These are phyloP conservation scores for Apantesis nais DNA, from an alignment of 2,888 invertebrate genomes.

Conservation along the genomic window DNA sequence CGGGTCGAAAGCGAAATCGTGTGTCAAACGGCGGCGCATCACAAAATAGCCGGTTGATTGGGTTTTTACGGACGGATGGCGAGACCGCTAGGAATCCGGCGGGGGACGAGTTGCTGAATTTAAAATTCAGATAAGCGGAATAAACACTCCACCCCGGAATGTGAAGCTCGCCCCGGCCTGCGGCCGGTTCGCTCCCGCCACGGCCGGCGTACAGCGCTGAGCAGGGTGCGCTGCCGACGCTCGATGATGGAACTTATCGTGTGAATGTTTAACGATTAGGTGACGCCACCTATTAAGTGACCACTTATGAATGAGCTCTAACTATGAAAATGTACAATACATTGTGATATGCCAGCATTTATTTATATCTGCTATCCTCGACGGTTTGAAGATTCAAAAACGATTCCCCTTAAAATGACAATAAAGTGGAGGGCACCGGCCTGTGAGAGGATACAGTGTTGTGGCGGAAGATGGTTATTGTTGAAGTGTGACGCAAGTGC, in stretches of 20 bases:
- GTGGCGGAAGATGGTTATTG: background rate
- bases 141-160: conserved; percentile 67
- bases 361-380: background rate
- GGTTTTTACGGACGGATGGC: conserved; percentile 75
- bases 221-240: no score
- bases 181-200: background rate
- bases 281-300: background rate
- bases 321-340: background rate
- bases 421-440: background rate
- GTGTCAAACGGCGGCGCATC: conserved; percentile 71
- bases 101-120: conserved; percentile 57
- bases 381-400: background rate
- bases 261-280: background rate
- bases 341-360: background rate
- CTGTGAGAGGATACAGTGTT: background rate
- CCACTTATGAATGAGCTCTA: background rate
- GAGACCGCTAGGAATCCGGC: conserved; percentile 72
- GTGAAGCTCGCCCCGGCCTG: conserved; percentile 30
- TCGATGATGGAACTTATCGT: background rate
- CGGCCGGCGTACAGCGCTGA: background rate
- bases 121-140: conserved; percentile 83
- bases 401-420: background rate
- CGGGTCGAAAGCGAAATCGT: conserved; percentile 65
- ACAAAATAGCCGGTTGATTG: conserved; percentile 74
- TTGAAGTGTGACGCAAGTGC: conserved; percentile 3